Conservation (phyloP, 2,888 invertebrate genomes). For the Cerastoderma edule region DNA sequence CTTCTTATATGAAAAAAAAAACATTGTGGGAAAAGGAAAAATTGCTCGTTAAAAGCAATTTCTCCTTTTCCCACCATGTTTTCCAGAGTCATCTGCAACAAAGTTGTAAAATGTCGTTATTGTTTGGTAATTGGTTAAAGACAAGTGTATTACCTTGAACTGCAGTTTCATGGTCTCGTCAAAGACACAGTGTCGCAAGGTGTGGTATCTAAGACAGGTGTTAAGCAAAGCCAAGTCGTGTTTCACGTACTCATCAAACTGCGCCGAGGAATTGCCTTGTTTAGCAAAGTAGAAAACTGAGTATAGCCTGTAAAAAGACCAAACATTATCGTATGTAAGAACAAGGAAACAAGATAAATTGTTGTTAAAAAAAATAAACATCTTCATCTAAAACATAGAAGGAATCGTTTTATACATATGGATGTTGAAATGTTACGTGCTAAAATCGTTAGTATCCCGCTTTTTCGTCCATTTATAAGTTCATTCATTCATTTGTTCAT, state of each 20-base stretch:
- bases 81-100: too few relatives aligned
- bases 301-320: slow-evolving; percentile 32
- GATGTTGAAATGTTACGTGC: too few relatives aligned
- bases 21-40: too few relatives aligned
- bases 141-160: slow-evolving; percentile 29
- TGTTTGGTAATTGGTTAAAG: neutral
- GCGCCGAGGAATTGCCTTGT: slow-evolving; percentile 32
- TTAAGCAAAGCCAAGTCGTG: slow-evolving; percentile 29
- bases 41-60: too few relatives aligned
- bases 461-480: too few relatives aligned
- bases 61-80: too few relatives aligned
- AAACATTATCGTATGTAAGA: neutral
- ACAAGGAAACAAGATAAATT: neutral
- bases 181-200: slow-evolving; percentile 45
- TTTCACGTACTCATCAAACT: slow-evolving; percentile 39
- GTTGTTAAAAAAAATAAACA: neutral
- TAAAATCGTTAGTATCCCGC: too few relatives aligned
- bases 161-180: slow-evolving; percentile 13
- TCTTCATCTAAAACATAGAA: too few relatives aligned
- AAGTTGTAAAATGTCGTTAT: neutral
- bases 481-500: too few relatives aligned
- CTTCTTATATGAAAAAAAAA: too few relatives aligned
- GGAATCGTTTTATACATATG: too few relatives aligned
- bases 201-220: slow-evolving; percentile 28
- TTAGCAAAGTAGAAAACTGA: slow-evolving; percentile 47